Conservation (phyloP, 92 coral and sea anemone species). For the Siderastrea radians region DNA sequence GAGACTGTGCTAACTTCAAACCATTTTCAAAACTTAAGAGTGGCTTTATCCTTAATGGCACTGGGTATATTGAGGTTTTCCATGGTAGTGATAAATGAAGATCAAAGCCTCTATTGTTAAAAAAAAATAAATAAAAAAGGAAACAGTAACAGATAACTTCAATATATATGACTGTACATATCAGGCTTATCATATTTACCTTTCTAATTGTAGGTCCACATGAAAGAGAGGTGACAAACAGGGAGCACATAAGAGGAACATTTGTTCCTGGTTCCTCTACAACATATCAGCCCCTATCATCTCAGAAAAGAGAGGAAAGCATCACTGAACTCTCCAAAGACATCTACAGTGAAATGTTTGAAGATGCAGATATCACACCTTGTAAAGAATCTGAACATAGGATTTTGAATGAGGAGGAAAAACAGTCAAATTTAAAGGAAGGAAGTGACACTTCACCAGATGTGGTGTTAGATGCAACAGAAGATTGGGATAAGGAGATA, state of each 20-base stretch:
- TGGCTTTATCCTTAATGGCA: not conserved
- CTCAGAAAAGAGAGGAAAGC: slow-evolving; percentile 1
- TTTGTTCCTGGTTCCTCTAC: not conserved
- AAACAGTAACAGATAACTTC: too few species aligned
- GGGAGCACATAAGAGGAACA: not conserved
- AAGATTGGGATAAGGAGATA: slow-evolving; percentile 91
- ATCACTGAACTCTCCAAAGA: slow-evolving; percentile 13
- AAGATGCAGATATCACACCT: slow-evolving; percentile 59
- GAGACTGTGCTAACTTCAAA: too few species aligned
- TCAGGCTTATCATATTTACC: not conserved
- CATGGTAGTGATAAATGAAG: not conserved
- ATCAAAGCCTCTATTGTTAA: too few species aligned
- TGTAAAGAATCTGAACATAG: not conserved
- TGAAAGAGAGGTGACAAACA: slow-evolving; percentile 50
- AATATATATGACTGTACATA: too few species aligned
- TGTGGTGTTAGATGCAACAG: slow-evolving; percentile 27
- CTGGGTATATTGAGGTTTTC: not conserved
- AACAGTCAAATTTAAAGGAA: not conserved
- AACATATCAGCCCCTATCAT: not conserved
- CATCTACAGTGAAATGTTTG: slow-evolving; percentile 62
- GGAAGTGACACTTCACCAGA: not conserved
- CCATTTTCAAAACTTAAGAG: too few species aligned
- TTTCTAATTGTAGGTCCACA: slow-evolving; percentile 68
- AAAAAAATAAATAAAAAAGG: too few species aligned
- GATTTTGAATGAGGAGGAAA: not conserved